phyloP scores from a whole-genome alignment of 2,888 invertebrate species.

The Epicampocera succincta region DNA sequence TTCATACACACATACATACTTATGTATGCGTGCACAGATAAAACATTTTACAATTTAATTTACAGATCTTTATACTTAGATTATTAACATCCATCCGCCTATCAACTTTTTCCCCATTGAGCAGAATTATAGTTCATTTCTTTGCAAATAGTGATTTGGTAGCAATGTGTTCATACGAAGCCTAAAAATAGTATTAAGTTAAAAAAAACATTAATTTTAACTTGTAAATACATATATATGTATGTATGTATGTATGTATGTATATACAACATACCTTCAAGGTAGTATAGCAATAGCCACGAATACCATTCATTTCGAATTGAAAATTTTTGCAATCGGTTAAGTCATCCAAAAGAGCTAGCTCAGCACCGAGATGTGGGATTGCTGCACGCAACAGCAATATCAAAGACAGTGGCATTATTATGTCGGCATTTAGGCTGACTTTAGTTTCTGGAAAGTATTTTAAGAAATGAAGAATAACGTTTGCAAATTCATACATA shows the following conservation, averaged over 20 bases:
- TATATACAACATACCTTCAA: conserved; percentile 75
- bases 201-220: conserved; percentile 2
- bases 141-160: conserved; percentile 72
- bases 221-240: too few species aligned
- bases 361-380: conserved; percentile 81
- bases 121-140: conserved; percentile 43
- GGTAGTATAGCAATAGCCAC: conserved; percentile 81
- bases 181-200: conserved; percentile 69
- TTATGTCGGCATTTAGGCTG: conserved; percentile 79
- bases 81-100: conserved; percentile 12
- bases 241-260: too few species aligned
- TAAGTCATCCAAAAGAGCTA: conserved; percentile 81
- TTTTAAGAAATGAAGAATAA: too few species aligned
- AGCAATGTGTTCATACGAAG: conserved; percentile 79
- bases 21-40: too few species aligned
- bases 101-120: conserved; percentile 28
- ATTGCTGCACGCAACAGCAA: conserved; percentile 80
- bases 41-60: not conserved
- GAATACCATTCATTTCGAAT: conserved; percentile 80
- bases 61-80: not conserved
- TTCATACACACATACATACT: too few species aligned
- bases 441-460: conserved; percentile 74
- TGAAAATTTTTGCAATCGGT: conserved; percentile 80
- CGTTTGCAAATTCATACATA: too few species aligned
- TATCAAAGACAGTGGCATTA: conserved; percentile 81